Conservation (phyloP, 2,797 vertebrate genomes). For the Channa striata region DNA sequence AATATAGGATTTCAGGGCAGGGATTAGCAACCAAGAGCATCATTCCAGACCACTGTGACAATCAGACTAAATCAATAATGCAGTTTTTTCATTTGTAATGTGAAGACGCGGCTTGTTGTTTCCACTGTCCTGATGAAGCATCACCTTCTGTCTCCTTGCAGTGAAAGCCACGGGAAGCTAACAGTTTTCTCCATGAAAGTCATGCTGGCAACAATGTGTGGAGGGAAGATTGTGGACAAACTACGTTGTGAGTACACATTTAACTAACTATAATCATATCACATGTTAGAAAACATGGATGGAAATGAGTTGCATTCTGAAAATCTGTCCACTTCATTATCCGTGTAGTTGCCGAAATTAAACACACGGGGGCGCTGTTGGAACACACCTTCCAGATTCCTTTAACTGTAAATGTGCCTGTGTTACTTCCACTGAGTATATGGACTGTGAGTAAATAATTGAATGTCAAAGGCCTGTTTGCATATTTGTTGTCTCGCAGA, state of each 20-base stretch:
- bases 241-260: slow-evolving; percentile 86
- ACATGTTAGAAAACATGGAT: background rate
- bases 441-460: slow-evolving; percentile 29
- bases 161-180: slow-evolving; percentile 96
- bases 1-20: too few relatives aligned
- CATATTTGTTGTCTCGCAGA: slow-evolving; percentile 82
- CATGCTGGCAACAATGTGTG: slow-evolving; percentile 97
- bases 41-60: background rate
- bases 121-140: background rate
- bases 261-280: background rate
- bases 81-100: background rate
- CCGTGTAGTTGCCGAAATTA: slow-evolving; percentile 44
- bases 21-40: background rate
- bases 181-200: slow-evolving; percentile 97
- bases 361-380: slow-evolving; percentile 67
- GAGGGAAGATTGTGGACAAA: slow-evolving; percentile 98
- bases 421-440: slow-evolving; percentile 1
- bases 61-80: background rate
- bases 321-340: background rate
- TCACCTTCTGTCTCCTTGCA: slow-evolving; percentile 70
- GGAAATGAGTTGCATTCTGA: background rate
- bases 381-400: background rate
- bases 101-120: background rate
- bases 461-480: slow-evolving; percentile 17
- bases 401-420: slow-evolving; percentile 4